Percentiles rank a stretch among this genome's conserved stretches.
Evolutionary conservation across 2,113 vertebrate species (phyloP).

Genomic region (Lota lota): DNA sequence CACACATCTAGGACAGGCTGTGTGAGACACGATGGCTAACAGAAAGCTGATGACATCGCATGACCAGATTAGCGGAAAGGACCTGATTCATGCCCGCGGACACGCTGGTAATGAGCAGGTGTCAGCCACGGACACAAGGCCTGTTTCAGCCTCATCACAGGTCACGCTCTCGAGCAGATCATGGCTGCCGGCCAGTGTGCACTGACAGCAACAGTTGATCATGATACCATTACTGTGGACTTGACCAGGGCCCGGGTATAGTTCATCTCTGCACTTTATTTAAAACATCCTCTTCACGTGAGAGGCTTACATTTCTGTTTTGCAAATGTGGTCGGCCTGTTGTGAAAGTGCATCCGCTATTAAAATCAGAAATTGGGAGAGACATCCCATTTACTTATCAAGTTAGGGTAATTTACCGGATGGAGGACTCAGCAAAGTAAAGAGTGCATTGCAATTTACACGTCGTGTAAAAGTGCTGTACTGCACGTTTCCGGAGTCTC

Average conservation of each 20-base stretch:
- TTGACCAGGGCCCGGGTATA: background rate
- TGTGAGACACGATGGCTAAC: constrained; percentile 9
- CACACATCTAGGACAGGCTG: constrained; percentile 41
- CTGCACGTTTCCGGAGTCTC: no score
- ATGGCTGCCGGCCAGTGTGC: background rate
- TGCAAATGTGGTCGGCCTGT: no score
- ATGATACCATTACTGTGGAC: background rate
- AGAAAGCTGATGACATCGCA: background rate
- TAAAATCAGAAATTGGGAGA: no score
- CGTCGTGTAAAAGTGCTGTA: no score
- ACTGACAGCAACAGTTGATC: background rate
- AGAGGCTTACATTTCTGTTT: no score
- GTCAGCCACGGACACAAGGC: constrained; percentile 8
- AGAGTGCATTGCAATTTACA: no score
- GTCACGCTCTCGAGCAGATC: constrained; percentile 8
- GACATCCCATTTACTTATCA: no score
- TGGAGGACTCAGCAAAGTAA: no score
- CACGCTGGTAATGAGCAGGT: constrained; percentile 15
- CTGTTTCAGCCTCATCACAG: background rate
- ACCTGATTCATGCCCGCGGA: background rate
- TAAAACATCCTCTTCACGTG: no score
- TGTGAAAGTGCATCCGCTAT: no score
- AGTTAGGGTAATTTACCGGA: no score
- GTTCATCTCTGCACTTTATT: no score
- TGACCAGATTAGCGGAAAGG: background rate